These are phyloP conservation scores for Poeciliopsis infans DNA, from an alignment of 2,797 vertebrate species.

Conservation along the genomic window DNA sequence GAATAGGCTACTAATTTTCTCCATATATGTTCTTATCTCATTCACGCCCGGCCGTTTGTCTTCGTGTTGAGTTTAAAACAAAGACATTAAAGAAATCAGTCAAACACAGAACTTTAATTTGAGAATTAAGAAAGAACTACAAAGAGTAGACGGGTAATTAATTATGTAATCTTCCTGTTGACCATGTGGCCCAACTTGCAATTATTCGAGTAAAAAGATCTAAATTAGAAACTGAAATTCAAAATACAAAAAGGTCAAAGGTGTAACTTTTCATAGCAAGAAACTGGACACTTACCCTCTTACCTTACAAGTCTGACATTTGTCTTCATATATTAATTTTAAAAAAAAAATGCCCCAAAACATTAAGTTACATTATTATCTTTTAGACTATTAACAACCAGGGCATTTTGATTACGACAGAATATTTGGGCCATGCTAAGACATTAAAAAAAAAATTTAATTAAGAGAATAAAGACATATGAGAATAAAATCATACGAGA, in stretches of 20 bases:
- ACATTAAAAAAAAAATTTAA: no score
- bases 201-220: slow-evolving; percentile 19
- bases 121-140: slow-evolving; percentile 35
- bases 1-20: no score
- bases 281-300: not conserved
- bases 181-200: not conserved
- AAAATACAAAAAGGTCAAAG: not conserved
- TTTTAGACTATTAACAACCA: not conserved
- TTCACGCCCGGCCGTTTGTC: no score
- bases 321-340: not conserved
- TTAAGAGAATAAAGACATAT: no score
- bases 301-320: not conserved
- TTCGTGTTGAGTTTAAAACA: not conserved
- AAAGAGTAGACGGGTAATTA: slow-evolving; percentile 21
- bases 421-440: no score
- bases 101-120: slow-evolving; percentile 57
- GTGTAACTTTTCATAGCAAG: not conserved
- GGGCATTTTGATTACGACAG: not conserved
- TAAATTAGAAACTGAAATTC: slow-evolving; percentile 26
- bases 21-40: no score
- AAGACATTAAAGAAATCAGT: not conserved
- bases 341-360: slow-evolving; percentile 12
- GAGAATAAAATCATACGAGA: no score
- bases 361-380: slow-evolving; percentile 22
- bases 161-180: not conserved